phyloP scores from a whole-genome alignment of 1,140 invertebrate species.

The Saccostrea echinata region DNA sequence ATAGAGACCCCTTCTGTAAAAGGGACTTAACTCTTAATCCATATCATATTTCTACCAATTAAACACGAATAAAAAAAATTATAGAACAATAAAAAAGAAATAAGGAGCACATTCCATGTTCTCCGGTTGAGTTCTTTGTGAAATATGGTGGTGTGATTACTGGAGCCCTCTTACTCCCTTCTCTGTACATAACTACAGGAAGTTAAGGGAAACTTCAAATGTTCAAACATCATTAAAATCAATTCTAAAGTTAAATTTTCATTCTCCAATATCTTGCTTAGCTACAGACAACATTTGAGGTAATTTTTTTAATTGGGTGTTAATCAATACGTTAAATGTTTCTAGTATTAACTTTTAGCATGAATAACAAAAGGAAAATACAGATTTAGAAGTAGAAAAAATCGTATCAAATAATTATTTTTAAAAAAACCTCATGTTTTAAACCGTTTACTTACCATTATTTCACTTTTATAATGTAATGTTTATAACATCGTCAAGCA shows the following conservation, averaged over 20 bases:
- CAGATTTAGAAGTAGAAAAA: not conserved
- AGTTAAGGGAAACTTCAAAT: constrained; percentile 21
- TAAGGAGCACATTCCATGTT: not conserved
- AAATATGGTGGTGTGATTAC: not conserved
- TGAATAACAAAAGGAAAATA: not conserved
- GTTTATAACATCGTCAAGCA: not conserved
- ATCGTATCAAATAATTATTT: not conserved
- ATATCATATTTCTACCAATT: not conserved
- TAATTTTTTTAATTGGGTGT: not conserved
- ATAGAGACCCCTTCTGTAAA: not conserved
- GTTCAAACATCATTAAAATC: constrained; percentile 33
- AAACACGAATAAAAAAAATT: not conserved
- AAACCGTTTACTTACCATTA: not conserved
- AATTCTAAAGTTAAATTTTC: not conserved
- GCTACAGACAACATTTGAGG: constrained; percentile 13
- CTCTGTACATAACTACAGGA: constrained; percentile 19
- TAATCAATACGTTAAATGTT: not conserved
- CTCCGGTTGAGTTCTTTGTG: not conserved
- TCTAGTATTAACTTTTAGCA: not conserved
- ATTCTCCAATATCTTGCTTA: constrained; percentile 17
- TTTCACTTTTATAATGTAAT: not conserved
- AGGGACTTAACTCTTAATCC: not conserved
- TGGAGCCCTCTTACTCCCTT: not conserved
- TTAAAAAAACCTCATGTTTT: not conserved
- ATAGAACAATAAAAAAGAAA: not conserved